phyloP scores from a whole-genome alignment of 2,797 vertebrate species.

The Sebastes vulpes region DNA sequence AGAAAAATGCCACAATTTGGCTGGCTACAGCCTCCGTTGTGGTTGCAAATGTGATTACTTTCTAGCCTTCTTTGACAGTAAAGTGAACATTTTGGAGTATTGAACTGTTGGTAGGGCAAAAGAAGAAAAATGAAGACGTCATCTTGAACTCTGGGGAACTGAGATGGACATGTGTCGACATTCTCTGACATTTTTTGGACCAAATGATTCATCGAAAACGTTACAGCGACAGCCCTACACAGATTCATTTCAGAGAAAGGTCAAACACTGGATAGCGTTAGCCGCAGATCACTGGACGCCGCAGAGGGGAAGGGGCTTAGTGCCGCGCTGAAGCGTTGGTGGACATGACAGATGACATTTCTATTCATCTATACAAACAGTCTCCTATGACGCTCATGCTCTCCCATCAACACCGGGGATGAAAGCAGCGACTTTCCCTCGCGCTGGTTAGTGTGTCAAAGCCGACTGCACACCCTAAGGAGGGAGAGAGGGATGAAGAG shows the following conservation, averaged over 20 bases:
- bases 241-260: neutral
- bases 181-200: neutral
- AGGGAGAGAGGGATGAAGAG: conserved; percentile 30
- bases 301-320: neutral
- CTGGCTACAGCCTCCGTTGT: neutral
- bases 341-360: conserved; percentile 27
- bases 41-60: neutral
- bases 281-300: neutral
- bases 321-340: neutral
- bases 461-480: conserved; percentile 16
- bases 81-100: neutral
- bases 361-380: conserved; percentile 7
- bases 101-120: neutral
- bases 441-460: conserved; percentile 11
- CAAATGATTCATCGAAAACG: neutral
- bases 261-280: neutral
- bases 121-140: neutral
- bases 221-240: neutral
- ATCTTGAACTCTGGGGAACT: neutral
- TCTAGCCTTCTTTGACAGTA: neutral
- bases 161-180: neutral
- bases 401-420: neutral
- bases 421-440: conserved; percentile 13
- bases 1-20: neutral
- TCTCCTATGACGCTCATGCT: conserved; percentile 1